Conservation (phyloP, 2,113 vertebrate species). For the Chloropsis hardwickii region DNA sequence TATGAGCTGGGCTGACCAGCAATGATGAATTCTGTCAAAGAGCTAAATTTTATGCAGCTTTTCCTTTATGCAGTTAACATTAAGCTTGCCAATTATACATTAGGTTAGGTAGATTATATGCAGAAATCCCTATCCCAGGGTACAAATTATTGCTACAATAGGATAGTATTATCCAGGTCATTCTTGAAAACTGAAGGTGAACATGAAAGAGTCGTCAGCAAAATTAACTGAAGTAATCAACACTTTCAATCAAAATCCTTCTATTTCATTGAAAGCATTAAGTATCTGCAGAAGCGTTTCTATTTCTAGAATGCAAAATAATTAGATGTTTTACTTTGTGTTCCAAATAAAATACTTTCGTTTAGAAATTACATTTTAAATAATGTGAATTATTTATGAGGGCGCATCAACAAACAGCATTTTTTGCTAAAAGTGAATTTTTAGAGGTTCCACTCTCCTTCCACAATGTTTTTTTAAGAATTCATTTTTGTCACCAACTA, state of each 20-base stretch:
- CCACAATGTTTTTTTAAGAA: neutral
- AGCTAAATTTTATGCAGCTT: neutral
- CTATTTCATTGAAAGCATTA: neutral
- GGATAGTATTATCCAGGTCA: neutral
- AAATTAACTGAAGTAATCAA: neutral
- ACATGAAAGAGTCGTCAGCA: neutral
- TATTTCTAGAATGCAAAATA: neutral
- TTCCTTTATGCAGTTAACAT: neutral
- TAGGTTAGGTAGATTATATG: neutral
- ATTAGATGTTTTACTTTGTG: neutral
- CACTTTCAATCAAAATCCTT: neutral
- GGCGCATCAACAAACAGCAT: neutral
- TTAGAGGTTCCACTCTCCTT: neutral
- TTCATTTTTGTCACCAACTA: neutral
- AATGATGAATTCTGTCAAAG: neutral
- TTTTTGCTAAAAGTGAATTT: neutral
- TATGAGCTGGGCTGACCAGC: neutral
- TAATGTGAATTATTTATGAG: neutral
- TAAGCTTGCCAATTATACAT: neutral
- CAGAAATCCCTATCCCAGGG: neutral
- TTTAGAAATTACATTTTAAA: neutral
- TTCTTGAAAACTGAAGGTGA: neutral
- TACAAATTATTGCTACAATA: neutral
- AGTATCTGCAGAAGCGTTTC: neutral
- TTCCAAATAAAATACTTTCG: neutral